These are phyloP conservation scores for Cantharis flavilabris DNA, from an alignment of 2,888 invertebrate species.

Conservation along the genomic window DNA sequence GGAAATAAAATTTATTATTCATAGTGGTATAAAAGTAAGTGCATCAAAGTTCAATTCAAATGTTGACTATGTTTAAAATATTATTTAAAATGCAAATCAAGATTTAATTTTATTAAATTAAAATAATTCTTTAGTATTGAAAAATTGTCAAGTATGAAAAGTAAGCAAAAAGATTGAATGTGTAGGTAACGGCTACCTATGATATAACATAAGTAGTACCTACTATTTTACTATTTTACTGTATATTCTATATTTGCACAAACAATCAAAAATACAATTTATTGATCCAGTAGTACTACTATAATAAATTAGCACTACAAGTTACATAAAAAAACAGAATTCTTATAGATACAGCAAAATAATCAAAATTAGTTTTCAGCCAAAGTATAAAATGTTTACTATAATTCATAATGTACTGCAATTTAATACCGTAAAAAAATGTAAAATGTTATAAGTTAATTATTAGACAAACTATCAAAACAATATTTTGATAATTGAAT, in stretches of 20 bases:
- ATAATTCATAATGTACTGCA: not conserved
- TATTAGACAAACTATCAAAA: not conserved
- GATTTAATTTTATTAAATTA: not conserved
- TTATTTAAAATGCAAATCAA: not conserved
- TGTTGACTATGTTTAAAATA: not conserved
- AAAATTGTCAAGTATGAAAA: not conserved
- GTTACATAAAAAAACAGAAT: not conserved
- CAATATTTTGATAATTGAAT: constrained; percentile 1
- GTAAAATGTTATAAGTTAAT: not conserved
- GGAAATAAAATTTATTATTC: not conserved
- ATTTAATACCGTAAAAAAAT: not conserved
- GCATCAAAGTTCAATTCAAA: not conserved
- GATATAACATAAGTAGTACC: not conserved
- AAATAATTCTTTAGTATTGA: not conserved
- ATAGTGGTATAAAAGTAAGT: not conserved
- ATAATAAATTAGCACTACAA: not conserved
- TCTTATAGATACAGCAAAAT: not conserved
- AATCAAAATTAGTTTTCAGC: not conserved
- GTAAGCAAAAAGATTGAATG: not conserved
- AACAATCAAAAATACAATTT: not conserved
- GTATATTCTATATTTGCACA: not conserved
- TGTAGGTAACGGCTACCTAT: not conserved
- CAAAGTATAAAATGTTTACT: not conserved
- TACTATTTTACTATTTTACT: not conserved
- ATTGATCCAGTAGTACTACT: not conserved